These are phyloP conservation scores for Atherinomorus stipes DNA, from an alignment of 2,113 vertebrate species.

Conservation along the genomic window DNA sequence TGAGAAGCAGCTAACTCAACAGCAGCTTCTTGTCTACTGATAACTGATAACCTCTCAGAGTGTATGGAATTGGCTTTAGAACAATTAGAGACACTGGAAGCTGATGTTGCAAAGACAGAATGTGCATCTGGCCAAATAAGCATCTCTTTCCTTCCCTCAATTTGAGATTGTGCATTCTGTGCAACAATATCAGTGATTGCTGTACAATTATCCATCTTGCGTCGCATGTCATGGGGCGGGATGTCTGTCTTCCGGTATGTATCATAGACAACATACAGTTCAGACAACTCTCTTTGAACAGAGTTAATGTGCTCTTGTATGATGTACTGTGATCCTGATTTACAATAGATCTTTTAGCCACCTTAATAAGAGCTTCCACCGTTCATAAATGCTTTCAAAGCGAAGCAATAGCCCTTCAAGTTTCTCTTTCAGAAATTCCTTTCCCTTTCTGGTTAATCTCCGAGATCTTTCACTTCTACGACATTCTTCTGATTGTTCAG, in stretches of 20 bases:
- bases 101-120: too few species aligned
- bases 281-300: slow-evolving; percentile 4
- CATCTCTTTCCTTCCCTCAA: too few species aligned
- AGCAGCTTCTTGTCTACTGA: not conserved
- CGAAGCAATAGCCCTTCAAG: not conserved
- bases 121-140: too few species aligned
- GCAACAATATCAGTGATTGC: not conserved
- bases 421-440: not conserved
- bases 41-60: too few species aligned
- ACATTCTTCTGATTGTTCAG: not conserved
- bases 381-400: slow-evolving; percentile 24
- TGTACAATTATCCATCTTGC: not conserved
- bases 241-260: slow-evolving; percentile 2
- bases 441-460: slow-evolving; percentile 18
- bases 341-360: slow-evolving; percentile 7
- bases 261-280: slow-evolving; percentile 17
- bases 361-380: slow-evolving; percentile 7
- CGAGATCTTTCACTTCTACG: slow-evolving; percentile 1
- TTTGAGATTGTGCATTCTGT: too few species aligned
- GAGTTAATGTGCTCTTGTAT: slow-evolving; percentile 9
- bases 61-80: too few species aligned
- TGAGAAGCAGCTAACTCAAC: not conserved
- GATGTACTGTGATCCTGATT: slow-evolving; percentile 1
- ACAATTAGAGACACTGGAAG: too few species aligned
- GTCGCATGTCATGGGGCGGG: slow-evolving; percentile 9